These are phyloP conservation scores for Akabosia matsudoensis DNA, from an alignment of 1,140 invertebrate genomes.

Conservation along the genomic window DNA sequence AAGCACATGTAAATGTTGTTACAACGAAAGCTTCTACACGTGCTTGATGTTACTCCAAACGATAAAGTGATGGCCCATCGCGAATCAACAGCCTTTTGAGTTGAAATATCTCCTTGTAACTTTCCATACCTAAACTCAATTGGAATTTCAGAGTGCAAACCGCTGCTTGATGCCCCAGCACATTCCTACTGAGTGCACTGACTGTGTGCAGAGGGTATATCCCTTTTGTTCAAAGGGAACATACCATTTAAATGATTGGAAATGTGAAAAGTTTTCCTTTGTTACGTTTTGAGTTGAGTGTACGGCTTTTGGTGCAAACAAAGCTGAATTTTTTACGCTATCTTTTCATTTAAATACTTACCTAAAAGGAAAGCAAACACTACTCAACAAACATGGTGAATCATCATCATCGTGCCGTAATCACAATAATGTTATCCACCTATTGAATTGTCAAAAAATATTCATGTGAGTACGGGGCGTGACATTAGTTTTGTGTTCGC, in stretches of 20 bases:
- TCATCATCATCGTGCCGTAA: too few relatives aligned
- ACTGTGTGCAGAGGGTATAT: too few relatives aligned
- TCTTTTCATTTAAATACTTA: too few relatives aligned
- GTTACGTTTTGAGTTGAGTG: not conserved
- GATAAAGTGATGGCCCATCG: not conserved
- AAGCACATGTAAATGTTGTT: not conserved
- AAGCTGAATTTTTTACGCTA: too few relatives aligned
- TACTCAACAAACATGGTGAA: not conserved
- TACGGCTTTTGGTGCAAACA: not conserved
- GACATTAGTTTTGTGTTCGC: too few relatives aligned
- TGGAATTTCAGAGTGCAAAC: too few relatives aligned
- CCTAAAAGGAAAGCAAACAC: not conserved
- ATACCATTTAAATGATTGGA: slow-evolving; percentile 5
- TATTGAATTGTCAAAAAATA: slow-evolving; percentile 14
- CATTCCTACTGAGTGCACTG: too few relatives aligned
- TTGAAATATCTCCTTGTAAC: not conserved
- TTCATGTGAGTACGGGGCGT: not conserved
- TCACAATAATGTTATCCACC: not conserved
- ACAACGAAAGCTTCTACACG: not conserved
- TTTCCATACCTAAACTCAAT: too few relatives aligned
- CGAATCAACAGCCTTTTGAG: slow-evolving; percentile 14
- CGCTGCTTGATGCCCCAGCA: too few relatives aligned
- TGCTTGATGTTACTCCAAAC: not conserved
- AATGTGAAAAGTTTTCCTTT: not conserved
- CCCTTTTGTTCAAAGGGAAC: too few relatives aligned